phyloP scores from a whole-genome alignment of 2,888 invertebrate genomes.

The Tenthredo livida region DNA sequence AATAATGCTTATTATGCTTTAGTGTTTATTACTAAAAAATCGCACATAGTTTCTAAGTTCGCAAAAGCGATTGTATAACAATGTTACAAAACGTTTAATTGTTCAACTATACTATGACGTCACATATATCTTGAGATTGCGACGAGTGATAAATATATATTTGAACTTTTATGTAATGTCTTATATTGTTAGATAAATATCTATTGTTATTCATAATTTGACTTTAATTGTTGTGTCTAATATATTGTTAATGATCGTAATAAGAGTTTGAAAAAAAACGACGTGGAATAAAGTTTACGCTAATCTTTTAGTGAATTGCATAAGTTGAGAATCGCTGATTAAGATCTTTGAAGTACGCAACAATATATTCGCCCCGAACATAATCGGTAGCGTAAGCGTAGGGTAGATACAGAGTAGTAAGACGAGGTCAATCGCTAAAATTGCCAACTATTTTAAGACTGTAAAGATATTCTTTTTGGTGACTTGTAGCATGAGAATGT shows the following conservation, averaged over 20 bases:
- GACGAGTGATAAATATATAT: background rate
- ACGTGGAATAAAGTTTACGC: background rate
- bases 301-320: background rate
- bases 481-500: conserved; percentile 1
- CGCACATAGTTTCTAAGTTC: background rate
- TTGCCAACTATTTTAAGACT: conserved; percentile 49
- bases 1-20: background rate
- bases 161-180: background rate
- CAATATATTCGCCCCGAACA: conserved; percentile 24
- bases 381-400: background rate
- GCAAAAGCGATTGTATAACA: background rate
- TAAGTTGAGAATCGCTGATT: conserved; percentile 29
- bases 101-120: background rate
- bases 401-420: background rate
- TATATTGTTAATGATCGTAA: background rate
- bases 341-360: conserved; percentile 31
- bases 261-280: background rate
- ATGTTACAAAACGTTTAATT: background rate
- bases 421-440: conserved; percentile 42
- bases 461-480: conserved; percentile 28
- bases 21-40: background rate
- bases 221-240: background rate
- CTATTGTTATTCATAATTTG: background rate
- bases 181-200: background rate
- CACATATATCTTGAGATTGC: background rate